Base-by-base conservation (phyloP, 2,888 invertebrate genomes). In the Drosophila cognata region DNA sequence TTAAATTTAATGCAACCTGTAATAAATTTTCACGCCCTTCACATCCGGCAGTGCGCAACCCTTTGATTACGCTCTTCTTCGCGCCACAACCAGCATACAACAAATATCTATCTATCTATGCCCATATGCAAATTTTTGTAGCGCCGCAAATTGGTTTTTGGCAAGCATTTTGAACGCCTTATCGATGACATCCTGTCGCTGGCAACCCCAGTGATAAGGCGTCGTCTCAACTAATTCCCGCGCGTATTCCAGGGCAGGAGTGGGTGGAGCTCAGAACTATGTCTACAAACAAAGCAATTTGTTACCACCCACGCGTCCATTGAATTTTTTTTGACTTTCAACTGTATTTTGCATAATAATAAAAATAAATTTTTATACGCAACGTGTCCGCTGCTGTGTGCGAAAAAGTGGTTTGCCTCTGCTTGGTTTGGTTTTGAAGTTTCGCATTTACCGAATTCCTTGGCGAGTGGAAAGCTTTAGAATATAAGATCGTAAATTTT, bases 1-100 rank as follows among this genome's bases (percentile, higher is more conserved):
- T 91, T 90, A 89, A 86, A 91, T 91, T 84, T 86, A 86, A 90
- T 90, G 82, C 78, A 84, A 90, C 90, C 91, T 84, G 89, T 88
- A 90, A 90, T 90, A 90, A 89, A 90, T 90, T 91, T 83, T 77
- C 79, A 84, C 79, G 81, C 69, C 77, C 76, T 57, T 56, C 38
- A 56, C 76, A 74, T 90, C 91, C 90, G 84, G 75, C 56, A 74
- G 71, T 82, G 74, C 70, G 69, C 77, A 90, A 91, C 86, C 91
- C 86, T 89, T 87, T 77, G 81, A 82, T 86, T 83, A 70, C 55
- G 48, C 61, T 46, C 57, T 71, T 69, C 61, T 58, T 53, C 46
- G n/a, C 56, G 51, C 28, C 31, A 13, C 41, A 29, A 31, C 13
- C 33, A 55, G 53, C 55, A 61, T n/a, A 56, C 38, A 8, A 13